phyloP scores from a whole-genome alignment of 2,888 invertebrate species.

The Drosophila rubida region DNA sequence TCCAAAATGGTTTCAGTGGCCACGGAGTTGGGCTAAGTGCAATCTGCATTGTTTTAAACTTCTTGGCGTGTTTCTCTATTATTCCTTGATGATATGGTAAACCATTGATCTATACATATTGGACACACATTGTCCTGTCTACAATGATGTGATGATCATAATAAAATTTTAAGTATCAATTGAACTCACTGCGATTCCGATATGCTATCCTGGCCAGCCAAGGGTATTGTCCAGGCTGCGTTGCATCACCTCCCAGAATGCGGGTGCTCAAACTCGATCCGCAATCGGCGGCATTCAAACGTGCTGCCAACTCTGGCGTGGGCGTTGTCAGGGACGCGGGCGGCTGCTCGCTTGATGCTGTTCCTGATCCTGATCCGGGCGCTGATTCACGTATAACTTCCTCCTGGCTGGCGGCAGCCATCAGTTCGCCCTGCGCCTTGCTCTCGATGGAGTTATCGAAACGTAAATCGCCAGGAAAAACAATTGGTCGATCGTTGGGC shows the following conservation, averaged over 20 bases:
- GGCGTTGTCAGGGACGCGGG: conserved; percentile 3
- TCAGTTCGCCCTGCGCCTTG: conserved; percentile 15
- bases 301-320: neutral
- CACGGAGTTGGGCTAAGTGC: conserved; percentile 57
- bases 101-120: neutral
- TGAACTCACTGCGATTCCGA: conserved; percentile 82
- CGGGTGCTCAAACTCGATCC: conserved; percentile 82
- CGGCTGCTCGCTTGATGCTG: neutral
- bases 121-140: no score
- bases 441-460: conserved; percentile 47
- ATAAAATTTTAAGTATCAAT: conserved; percentile 26
- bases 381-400: neutral
- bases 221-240: conserved; percentile 86
- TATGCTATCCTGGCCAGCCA: conserved; percentile 87
- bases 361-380: neutral
- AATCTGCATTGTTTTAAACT: neutral
- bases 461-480: conserved; percentile 74
- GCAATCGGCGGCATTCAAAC: conserved; percentile 70
- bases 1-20: conserved; percentile 68
- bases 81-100: conserved; percentile 1
- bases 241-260: conserved; percentile 85
- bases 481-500: conserved; percentile 58
- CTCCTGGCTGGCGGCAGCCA: conserved; percentile 13
- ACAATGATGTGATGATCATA: conserved; percentile 19
- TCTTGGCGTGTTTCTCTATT: neutral